Conservation (phyloP, 92 coral and sea anemone genomes). For the Phenganax stokvisi region DNA sequence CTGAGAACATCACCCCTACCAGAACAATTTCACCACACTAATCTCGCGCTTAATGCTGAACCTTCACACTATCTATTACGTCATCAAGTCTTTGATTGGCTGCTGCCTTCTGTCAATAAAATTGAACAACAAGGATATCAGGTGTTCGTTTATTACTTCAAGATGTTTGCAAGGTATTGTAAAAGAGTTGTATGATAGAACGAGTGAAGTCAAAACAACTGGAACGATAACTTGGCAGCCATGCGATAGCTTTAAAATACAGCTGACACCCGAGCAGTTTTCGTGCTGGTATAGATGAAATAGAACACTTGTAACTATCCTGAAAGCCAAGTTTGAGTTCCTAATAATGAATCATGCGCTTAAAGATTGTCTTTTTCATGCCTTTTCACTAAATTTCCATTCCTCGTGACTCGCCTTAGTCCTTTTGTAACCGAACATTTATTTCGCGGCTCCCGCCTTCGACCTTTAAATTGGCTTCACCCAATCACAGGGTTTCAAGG, state of each 20-base stretch:
- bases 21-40: slow-evolving; percentile 49
- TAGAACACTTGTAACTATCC: too few relatives aligned
- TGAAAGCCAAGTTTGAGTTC: too few relatives aligned
- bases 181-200: background rate
- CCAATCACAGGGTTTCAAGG: background rate
- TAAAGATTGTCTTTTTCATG: too few relatives aligned
- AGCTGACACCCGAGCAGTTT: too few relatives aligned
- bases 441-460: background rate
- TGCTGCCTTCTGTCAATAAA: slow-evolving; percentile 55
- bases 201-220: background rate
- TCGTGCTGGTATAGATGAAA: too few relatives aligned
- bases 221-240: background rate
- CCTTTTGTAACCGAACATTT: too few relatives aligned
- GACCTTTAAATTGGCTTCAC: background rate
- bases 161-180: slow-evolving; percentile 7
- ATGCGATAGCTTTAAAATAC: background rate
- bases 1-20: slow-evolving; percentile 66
- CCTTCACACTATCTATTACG: slow-evolving; percentile 64
- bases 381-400: too few relatives aligned
- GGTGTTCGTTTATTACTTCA: slow-evolving; percentile 8
- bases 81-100: slow-evolving; percentile 73
- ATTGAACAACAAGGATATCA: slow-evolving; percentile 30
- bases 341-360: too few relatives aligned
- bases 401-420: background rate
- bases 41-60: slow-evolving; percentile 36